A percentile compares a stretch with the other conserved stretches of the same genome.
These are phyloP conservation scores for Mimas tiliae DNA, from an alignment of 2,888 invertebrate species.

Conservation along the genomic window DNA sequence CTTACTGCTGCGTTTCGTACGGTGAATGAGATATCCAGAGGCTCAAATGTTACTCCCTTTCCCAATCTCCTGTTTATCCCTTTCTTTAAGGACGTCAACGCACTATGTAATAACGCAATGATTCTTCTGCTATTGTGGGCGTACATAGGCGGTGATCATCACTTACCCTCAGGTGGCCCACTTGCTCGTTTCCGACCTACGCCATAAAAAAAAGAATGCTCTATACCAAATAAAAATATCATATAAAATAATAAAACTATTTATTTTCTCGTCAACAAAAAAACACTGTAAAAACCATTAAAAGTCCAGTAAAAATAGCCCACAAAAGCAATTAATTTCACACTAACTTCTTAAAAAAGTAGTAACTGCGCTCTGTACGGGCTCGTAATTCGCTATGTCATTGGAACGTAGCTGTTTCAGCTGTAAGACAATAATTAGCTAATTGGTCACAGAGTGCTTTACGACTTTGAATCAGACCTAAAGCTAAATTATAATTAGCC, in stretches of 20 bases:
- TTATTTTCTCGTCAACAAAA: neutral
- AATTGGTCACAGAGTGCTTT: conserved; percentile 78
- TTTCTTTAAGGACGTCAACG: no score
- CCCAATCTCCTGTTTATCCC: no score
- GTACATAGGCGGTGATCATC: no score
- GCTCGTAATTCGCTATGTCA: conserved; percentile 29
- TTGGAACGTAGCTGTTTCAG: conserved; percentile 28
- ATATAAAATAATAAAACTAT: no score
- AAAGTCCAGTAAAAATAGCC: conserved; percentile 8
- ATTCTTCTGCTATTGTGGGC: no score
- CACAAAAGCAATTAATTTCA: conserved; percentile 19
- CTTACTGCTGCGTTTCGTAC: no score
- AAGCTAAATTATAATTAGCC: conserved; percentile 78
- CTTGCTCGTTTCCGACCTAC: no score
- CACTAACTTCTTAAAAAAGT: conserved; percentile 1
- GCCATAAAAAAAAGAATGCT: no score
- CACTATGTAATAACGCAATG: no score
- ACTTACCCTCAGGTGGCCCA: no score
- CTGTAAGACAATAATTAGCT: conserved; percentile 61
- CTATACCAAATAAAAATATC: neutral
- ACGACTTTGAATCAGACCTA: conserved; percentile 62
- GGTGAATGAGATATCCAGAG: no score
- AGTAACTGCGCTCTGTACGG: neutral
- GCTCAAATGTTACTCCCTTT: no score
- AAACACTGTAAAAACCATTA: neutral